Conservation (phyloP, 2,113 vertebrate genomes). For the Puma concolor region DNA sequence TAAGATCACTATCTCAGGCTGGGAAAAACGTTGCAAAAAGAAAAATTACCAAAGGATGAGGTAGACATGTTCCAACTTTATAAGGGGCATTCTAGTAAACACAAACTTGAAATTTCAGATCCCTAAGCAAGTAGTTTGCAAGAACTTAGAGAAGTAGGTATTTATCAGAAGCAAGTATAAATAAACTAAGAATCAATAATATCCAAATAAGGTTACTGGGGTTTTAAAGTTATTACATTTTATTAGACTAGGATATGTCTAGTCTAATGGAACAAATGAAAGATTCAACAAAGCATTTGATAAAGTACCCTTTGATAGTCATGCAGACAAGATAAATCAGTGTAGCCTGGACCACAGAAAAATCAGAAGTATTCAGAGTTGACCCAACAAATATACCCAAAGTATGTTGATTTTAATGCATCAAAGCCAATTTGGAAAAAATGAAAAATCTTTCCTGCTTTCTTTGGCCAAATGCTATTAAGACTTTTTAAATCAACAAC, state of each 20-base stretch:
- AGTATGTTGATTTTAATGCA: not conserved
- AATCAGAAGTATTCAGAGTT: not conserved
- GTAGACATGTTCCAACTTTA: not conserved
- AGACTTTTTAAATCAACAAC: not conserved
- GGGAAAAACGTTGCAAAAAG: not conserved
- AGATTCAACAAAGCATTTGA: not conserved
- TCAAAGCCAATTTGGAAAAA: conserved; percentile 1
- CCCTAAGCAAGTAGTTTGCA: not conserved
- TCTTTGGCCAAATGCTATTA: not conserved
- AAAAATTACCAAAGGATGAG: not conserved
- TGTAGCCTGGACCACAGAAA: not conserved
- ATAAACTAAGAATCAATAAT: not conserved
- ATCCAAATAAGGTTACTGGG: not conserved
- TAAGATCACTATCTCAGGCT: not conserved
- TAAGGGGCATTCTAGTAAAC: not conserved
- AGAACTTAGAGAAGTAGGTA: not conserved
- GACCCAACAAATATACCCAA: not conserved
- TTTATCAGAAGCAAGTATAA: not conserved
- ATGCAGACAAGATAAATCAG: not conserved
- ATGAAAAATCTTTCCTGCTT: not conserved
- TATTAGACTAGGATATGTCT: not conserved
- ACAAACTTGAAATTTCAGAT: not conserved
- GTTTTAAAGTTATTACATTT: conserved; percentile 9
- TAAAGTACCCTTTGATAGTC: not conserved
- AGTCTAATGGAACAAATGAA: not conserved